Percentiles rank a stretch among this genome's conserved stretches.
Conservation (phyloP, 2,888 invertebrate genomes). For the Ephialtes manifestator region DNA sequence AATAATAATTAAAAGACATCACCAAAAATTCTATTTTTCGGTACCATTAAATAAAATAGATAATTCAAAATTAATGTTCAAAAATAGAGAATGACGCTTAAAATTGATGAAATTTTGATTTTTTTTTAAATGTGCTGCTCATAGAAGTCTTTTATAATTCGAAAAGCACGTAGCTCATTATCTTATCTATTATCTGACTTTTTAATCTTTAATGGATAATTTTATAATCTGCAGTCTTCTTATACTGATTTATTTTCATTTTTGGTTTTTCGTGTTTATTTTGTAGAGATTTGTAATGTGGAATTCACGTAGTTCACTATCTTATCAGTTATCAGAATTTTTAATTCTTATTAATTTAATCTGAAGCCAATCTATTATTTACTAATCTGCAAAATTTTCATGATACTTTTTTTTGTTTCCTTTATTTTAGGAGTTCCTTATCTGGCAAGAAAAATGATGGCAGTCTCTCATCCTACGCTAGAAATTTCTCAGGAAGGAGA, state of each 20-base stretch:
- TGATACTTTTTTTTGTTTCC: background rate
- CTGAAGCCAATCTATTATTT: background rate
- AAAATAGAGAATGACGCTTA: too few species aligned
- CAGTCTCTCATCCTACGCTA: conserved; percentile 88
- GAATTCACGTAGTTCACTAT: background rate
- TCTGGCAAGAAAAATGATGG: conserved; percentile 90
- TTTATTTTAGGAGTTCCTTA: conserved; percentile 88
- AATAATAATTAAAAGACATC: background rate
- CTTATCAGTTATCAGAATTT: conserved; percentile 39
- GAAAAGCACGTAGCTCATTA: background rate
- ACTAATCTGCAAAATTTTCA: background rate
- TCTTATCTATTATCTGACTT: conserved; percentile 41
- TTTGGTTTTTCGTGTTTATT: background rate
- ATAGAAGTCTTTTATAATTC: background rate
- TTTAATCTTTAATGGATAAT: background rate
- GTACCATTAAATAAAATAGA: too few species aligned
- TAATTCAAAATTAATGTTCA: too few species aligned
- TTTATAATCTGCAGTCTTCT: background rate
- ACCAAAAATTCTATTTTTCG: too few species aligned
- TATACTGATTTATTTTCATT: background rate
- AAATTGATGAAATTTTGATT: too few species aligned
- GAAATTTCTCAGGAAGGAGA: conserved; percentile 88
- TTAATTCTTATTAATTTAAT: background rate
- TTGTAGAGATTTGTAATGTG: background rate
- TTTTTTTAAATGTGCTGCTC: background rate